Evolutionary conservation across 2,113 vertebrate species (phyloP), one percentile per base, ranked within the genome.

Genomic region (Burhinus oedicnemus): DNA sequence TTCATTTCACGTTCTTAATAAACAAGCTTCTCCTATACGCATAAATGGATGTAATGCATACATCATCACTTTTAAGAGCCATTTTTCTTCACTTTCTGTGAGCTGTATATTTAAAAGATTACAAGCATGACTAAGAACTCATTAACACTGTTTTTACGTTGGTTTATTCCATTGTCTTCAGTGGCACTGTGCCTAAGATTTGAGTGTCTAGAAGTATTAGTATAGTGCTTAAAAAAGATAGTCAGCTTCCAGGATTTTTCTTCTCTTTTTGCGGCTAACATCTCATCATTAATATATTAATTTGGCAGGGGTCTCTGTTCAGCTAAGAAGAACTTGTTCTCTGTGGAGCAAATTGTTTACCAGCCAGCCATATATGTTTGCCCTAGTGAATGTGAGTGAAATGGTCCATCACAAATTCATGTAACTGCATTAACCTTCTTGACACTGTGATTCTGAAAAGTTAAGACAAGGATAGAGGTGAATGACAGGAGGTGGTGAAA

Each of bases 361-460:
- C 71, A 76, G 64, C 30, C 79, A 94, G 52, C 52, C 45, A 25
- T 83, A 45, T 83, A 30, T 69, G n/a, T 90, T 95, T 95, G 45
- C 78, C 72, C 58, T 93, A 57, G 75, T 40, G 3, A 90, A 95
- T 88, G 47, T 83, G 75, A 80, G 57, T 71, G 87, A 93, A 95
- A 94, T 90, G 68, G 75, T 86, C 91, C 74, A 62, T 95, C 75
- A 81, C 66, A 92, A 95, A 97, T 95, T 90, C 87, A 82, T 90
- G 76, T 96, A 90, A 74, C 87, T 74, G 38, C 89, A 88, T 93
- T 95, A 95, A 87, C 93, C 68, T 95, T 81, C 64, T 82, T 95
- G 82, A 92, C 65, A 84, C 52, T 68, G 42, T 93, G 61, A 81
- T 29, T 89, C 80, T 87, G 66, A 70, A 71, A 96, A 88, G 38